Conservation (phyloP, 2,113 vertebrate genomes). For the Psephotus haematonotus region DNA sequence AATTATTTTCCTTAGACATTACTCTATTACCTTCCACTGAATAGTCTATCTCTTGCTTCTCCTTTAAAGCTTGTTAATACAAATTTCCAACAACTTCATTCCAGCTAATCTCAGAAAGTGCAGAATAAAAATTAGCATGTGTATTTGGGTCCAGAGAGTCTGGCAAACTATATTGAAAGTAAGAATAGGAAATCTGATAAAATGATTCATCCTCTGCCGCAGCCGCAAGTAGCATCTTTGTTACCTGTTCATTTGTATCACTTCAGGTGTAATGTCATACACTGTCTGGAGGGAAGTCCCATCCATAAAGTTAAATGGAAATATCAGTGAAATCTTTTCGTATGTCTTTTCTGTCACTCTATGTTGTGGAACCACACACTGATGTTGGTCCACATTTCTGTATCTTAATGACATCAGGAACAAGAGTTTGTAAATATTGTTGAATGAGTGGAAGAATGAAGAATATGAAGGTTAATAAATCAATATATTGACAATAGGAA, state of each 20-base stretch:
- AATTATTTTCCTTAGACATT: not conserved
- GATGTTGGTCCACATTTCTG: not conserved
- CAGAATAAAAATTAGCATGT: not conserved
- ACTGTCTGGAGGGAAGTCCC: not conserved
- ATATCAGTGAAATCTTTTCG: not conserved
- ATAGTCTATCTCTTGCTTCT: not conserved
- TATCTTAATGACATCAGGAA: not conserved
- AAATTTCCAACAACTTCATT: not conserved
- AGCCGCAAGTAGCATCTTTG: not conserved
- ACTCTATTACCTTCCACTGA: not conserved
- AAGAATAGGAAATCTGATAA: not conserved
- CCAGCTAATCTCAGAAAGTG: not conserved
- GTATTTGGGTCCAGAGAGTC: not conserved
- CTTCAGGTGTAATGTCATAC: not conserved
- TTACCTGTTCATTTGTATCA: fast-evolving
- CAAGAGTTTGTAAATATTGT: not conserved
- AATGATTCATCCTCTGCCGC: not conserved
- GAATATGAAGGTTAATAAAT: fast-evolving
- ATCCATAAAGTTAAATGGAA: not conserved
- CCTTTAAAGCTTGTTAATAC: conserved; percentile 2
- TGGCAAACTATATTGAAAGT: not conserved
- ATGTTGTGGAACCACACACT: fast-evolving
- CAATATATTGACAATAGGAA: not conserved
- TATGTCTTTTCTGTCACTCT: not conserved
- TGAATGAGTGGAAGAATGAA: not conserved